phyloP scores from a whole-genome alignment of 1,140 invertebrate genomes.

The Euura lappo region DNA sequence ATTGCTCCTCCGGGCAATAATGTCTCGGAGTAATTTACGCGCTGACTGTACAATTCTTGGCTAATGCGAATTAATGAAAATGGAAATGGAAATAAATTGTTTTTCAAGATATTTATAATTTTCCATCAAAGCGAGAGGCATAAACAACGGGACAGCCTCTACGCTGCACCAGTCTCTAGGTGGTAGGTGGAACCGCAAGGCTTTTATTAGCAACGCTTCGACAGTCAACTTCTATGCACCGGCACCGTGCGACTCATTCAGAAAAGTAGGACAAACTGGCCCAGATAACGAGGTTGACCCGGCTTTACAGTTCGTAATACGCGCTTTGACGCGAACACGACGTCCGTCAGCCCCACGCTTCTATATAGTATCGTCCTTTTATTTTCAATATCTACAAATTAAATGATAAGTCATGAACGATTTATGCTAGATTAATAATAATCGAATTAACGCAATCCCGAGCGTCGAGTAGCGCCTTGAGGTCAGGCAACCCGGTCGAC shows the following conservation, averaged over 20 bases:
- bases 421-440: too few relatives aligned
- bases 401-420: too few relatives aligned
- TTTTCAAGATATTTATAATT: too few relatives aligned
- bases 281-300: neutral
- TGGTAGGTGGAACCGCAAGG: neutral
- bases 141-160: too few relatives aligned
- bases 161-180: neutral
- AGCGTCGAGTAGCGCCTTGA: neutral
- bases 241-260: neutral
- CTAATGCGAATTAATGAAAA: too few relatives aligned
- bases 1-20: neutral
- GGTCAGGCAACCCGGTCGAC: neutral
- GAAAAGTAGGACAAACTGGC: neutral
- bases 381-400: too few relatives aligned
- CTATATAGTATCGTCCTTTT: too few relatives aligned
- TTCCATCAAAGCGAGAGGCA: too few relatives aligned
- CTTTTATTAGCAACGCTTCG: conserved; percentile 4
- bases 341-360: too few relatives aligned
- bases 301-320: neutral
- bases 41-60: neutral
- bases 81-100: too few relatives aligned
- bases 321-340: too few relatives aligned
- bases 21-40: neutral
- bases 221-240: neutral
- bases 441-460: neutral